Conservation (phyloP, 2,797 vertebrate species). For the Myiotriccus ornatus region DNA sequence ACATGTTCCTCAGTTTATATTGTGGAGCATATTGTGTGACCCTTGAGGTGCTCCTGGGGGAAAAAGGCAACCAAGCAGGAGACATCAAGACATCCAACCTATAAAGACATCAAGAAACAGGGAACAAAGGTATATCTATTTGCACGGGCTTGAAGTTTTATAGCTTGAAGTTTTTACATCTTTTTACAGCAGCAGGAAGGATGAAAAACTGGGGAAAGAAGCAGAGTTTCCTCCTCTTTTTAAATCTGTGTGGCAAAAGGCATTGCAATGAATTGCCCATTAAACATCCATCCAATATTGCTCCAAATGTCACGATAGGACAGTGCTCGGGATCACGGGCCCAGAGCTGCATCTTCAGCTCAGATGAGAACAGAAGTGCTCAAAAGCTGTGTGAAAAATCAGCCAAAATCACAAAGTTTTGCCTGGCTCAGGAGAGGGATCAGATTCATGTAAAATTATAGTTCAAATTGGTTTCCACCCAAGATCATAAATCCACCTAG, state of each 20-base stretch:
- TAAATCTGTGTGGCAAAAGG: neutral
- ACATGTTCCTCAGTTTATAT: neutral
- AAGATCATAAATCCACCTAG: constrained; percentile 60
- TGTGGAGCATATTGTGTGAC: neutral
- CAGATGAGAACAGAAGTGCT: neutral
- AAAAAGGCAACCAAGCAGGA: neutral
- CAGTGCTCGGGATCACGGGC: neutral
- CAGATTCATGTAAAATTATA: constrained; percentile 55
- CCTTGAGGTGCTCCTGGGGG: neutral
- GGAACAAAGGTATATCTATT: neutral
- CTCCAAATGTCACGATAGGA: neutral
- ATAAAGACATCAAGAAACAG: neutral
- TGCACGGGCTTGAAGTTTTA: neutral
- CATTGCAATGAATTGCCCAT: neutral
- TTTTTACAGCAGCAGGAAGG: neutral
- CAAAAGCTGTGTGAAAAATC: constrained; percentile 41
- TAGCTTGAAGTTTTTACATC: neutral
- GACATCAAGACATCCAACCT: neutral
- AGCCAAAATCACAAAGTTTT: constrained; percentile 53
- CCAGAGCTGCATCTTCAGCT: neutral
- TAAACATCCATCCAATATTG: neutral
- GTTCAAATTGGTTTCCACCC: constrained; percentile 61
- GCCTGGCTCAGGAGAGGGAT: constrained; percentile 62
- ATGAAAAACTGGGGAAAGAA: neutral
- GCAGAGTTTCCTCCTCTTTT: neutral